These are phyloP conservation scores for Spisula subtruncata DNA, from an alignment of 2,888 invertebrate species.

Conservation along the genomic window DNA sequence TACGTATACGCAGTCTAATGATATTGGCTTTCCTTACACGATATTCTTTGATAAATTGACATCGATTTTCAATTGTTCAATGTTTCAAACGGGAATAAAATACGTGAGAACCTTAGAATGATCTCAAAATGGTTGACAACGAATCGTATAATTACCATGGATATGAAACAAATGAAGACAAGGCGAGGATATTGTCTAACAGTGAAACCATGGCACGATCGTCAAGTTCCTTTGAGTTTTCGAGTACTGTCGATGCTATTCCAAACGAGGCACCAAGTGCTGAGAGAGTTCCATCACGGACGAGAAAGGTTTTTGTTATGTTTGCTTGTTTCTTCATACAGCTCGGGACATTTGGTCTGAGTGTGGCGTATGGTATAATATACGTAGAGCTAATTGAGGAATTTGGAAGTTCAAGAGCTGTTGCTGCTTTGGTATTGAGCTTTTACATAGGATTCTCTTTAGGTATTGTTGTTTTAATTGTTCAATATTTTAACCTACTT, in stretches of 20 bases:
- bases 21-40: too few species aligned
- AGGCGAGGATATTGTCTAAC: neutral
- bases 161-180: neutral
- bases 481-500: neutral
- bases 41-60: too few species aligned
- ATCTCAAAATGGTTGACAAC: neutral
- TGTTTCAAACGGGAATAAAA: too few species aligned
- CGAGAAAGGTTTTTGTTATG: constrained; percentile 48
- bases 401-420: constrained; percentile 51
- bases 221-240: neutral
- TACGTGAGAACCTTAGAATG: neutral
- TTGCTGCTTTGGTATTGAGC: constrained; percentile 63
- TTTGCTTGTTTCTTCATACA: constrained; percentile 53
- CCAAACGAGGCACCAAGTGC: neutral
- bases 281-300: neutral
- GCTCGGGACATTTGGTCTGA: constrained; percentile 40
- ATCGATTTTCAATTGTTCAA: too few species aligned
- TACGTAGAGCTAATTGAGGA: constrained; percentile 59
- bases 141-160: neutral
- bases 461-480: constrained; percentile 32
- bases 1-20: too few species aligned
- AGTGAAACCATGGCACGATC: neutral
- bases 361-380: constrained; percentile 55
- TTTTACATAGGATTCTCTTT: constrained; percentile 54
- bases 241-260: neutral